Evolutionary conservation across 92 coral and sea anemone species (phyloP), one percentile per base, ranked within the genome.

Genomic region (Epizoanthus stellaris): DNA sequence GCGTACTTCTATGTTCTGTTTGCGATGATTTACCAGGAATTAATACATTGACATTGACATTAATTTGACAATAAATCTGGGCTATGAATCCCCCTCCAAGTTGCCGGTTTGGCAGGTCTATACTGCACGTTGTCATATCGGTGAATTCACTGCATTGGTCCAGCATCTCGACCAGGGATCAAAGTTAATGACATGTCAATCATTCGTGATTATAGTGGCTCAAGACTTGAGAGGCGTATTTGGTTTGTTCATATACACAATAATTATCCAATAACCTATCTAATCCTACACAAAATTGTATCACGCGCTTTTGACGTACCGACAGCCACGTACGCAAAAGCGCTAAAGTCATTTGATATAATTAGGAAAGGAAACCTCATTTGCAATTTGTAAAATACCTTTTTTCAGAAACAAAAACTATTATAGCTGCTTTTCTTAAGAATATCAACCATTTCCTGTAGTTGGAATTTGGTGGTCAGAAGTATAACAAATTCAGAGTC

Each of bases 171-270:
- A 52, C 56, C 10, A 9, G 56, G 3, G 56, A 52, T 66, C 16
- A 34, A 66, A 66, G 70, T 68, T 68, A 39, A 38, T 36, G n/a
- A 68, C 5, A 68, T 19, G 73, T 68, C 73, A 68, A 38, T 68
- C 73, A 34, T 5, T 30, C 9, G 70, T 30, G 43, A 66, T 25
- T 25, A 66, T 39, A 66, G 70, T 39, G 4, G 70, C 70, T 16
- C 14, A 11, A 66, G 38, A 23, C 5, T 64, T 64, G 25, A 64
- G 40, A 64, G 34, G 14, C 15, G 25, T 20, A 1, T 11, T 30
- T 25, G 9, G 21, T 66, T 66, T 66, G 13, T 52, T 52, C 12
- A 9, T 5, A 52, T 9, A 52, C 15, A 52, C 56, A 52, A 52
- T 52, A 52, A 52, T 52, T 52, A 52, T 13, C 56, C 10, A 52